Conservation (phyloP, 2,113 vertebrate species). For the Noturus placidus region DNA sequence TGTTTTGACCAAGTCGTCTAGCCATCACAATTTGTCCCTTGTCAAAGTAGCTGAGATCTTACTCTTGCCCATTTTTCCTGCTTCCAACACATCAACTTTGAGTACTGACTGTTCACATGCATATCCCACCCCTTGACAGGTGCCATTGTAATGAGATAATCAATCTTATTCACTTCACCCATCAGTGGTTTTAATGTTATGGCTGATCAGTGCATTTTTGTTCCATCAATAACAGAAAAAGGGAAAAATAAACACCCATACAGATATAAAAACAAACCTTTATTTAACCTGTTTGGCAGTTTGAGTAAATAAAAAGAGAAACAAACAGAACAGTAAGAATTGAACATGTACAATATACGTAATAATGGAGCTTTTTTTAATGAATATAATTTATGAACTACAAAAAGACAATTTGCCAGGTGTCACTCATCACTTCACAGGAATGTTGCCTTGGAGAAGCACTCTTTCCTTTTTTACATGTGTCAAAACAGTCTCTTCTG, state of each 20-base stretch:
- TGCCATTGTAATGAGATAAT: too few relatives aligned
- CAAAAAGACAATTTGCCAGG: background rate
- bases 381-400: background rate
- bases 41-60: too few relatives aligned
- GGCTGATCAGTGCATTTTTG: background rate
- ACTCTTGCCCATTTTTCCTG: too few relatives aligned
- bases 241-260: background rate
- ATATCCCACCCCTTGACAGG: too few relatives aligned
- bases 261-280: slow-evolving; percentile 11
- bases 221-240: background rate
- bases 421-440: background rate
- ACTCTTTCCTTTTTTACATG: slow-evolving; percentile 1
- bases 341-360: background rate
- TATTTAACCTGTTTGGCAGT: background rate
- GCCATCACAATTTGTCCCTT: too few relatives aligned
- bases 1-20: too few relatives aligned
- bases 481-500: slow-evolving; percentile 36
- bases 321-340: background rate
- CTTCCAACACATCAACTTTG: too few relatives aligned
- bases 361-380: background rate
- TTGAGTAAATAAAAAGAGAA: background rate
- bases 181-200: too few relatives aligned
- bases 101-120: too few relatives aligned
- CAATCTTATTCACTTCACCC: too few relatives aligned
- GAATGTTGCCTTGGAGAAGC: background rate